Evolutionary conservation across 1,140 invertebrate species (phyloP).

Genomic region (Bombyx mandarina): DNA sequence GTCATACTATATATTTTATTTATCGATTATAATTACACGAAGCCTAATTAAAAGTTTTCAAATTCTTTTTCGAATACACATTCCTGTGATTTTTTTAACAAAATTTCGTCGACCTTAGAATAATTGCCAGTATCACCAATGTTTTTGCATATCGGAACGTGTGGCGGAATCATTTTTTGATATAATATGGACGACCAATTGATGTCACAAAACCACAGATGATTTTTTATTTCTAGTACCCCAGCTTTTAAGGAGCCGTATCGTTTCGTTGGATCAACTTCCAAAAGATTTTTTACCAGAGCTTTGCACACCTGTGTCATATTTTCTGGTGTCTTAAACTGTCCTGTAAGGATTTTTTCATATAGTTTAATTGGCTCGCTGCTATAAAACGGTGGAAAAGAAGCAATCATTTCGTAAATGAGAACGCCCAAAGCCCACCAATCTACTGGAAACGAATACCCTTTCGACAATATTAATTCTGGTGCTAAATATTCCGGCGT

Average conservation of each 20-base stretch:
- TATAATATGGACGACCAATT: constrained; percentile 90
- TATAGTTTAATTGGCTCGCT: constrained; percentile 89
- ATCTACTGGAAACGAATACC: constrained; percentile 95
- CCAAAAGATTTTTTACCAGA: constrained; percentile 86
- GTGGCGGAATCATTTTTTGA: constrained; percentile 82
- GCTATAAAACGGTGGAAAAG: constrained; percentile 87
- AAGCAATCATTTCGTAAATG: constrained; percentile 85
- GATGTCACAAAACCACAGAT: constrained; percentile 79
- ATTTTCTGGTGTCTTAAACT: constrained; percentile 77
- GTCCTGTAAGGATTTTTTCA: constrained; percentile 84
- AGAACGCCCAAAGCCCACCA: constrained; percentile 96
- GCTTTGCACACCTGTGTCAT: constrained; percentile 85
- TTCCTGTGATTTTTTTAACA: constrained; percentile 34
- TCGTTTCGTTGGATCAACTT: constrained; percentile 87
- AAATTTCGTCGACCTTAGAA: constrained; percentile 71
- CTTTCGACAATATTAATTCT: constrained; percentile 94
- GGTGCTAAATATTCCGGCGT: constrained; percentile 97
- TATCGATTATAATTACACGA: background rate
- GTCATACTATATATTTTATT: constrained; percentile 1
- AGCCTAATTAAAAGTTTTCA: constrained; percentile 49
- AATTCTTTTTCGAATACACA: constrained; percentile 58
- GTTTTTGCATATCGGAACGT: constrained; percentile 78
- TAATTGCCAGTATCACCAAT: constrained; percentile 80
- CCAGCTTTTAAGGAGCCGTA: constrained; percentile 90
- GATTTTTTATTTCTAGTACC: constrained; percentile 76